phyloP scores from a whole-genome alignment of 2,113 vertebrate genomes.

The Sciurus niger region DNA sequence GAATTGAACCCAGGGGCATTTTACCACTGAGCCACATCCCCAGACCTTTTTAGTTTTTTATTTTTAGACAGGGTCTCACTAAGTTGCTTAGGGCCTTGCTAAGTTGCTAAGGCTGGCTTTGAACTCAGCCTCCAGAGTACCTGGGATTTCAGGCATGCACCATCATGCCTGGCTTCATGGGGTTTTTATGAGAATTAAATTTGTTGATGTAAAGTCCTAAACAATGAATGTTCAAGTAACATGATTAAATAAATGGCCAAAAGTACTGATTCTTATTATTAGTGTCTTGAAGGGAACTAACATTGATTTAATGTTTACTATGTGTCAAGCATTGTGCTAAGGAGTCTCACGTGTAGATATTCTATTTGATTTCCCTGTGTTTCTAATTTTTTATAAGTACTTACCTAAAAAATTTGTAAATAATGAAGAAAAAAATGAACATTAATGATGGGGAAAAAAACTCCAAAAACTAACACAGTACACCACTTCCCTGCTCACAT shows the following conservation, averaged over 20 bases:
- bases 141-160: too few relatives aligned
- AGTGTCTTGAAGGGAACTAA: background rate
- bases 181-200: constrained; percentile 17
- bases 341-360: background rate
- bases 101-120: too few relatives aligned
- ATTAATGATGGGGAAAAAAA: background rate
- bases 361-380: background rate
- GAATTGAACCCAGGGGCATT: too few relatives aligned
- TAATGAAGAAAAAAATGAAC: background rate
- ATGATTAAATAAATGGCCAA: constrained; percentile 46
- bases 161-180: background rate
- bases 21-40: too few relatives aligned
- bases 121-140: too few relatives aligned
- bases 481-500: background rate
- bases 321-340: background rate
- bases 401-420: background rate
- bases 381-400: background rate
- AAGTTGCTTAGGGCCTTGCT: too few relatives aligned
- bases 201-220: constrained; percentile 52
- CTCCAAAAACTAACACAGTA: background rate
- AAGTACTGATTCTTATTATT: background rate
- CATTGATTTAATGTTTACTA: background rate
- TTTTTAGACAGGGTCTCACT: too few relatives aligned
- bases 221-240: background rate
- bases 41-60: too few relatives aligned